These are phyloP conservation scores for Pachyseris speciosa DNA, from an alignment of 64 coral and sea anemone species.

Conservation along the genomic window DNA sequence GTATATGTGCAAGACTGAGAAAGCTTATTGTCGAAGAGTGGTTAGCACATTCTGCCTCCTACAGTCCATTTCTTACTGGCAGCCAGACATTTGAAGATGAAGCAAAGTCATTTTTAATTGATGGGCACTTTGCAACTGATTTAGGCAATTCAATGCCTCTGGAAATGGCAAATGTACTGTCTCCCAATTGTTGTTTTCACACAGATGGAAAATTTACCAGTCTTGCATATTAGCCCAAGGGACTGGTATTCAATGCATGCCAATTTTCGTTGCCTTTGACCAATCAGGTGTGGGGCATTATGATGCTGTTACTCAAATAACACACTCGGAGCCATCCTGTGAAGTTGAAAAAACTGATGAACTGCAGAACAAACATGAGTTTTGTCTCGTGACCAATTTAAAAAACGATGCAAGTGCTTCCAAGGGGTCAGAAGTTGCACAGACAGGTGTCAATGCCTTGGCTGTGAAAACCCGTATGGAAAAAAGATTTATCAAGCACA, in stretches of 20 bases:
- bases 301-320: conserved; percentile 17
- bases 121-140: not conserved
- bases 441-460: conserved; percentile 36
- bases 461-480: conserved; percentile 57
- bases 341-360: conserved; percentile 17
- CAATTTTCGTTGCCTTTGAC: conserved; percentile 5
- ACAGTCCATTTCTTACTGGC: conserved; percentile 5
- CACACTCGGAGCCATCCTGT: conserved; percentile 2
- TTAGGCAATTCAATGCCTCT: conserved; percentile 10
- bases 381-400: conserved; percentile 48
- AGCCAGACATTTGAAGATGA: not conserved
- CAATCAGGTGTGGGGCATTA: conserved; percentile 29
- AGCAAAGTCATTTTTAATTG: conserved; percentile 11
- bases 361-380: not conserved
- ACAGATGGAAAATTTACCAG: conserved; percentile 20
- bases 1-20: not conserved
- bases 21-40: not conserved
- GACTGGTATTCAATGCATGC: not conserved
- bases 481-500: conserved; percentile 22
- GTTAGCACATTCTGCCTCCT: not conserved
- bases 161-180: conserved; percentile 17
- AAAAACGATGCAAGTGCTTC: conserved; percentile 61
- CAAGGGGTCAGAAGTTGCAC: conserved; percentile 47
- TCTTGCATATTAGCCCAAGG: not conserved
- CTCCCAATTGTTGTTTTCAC: not conserved